phyloP scores from a whole-genome alignment of 2,797 vertebrate species.

The Xiphorhynchus erythropygius region DNA sequence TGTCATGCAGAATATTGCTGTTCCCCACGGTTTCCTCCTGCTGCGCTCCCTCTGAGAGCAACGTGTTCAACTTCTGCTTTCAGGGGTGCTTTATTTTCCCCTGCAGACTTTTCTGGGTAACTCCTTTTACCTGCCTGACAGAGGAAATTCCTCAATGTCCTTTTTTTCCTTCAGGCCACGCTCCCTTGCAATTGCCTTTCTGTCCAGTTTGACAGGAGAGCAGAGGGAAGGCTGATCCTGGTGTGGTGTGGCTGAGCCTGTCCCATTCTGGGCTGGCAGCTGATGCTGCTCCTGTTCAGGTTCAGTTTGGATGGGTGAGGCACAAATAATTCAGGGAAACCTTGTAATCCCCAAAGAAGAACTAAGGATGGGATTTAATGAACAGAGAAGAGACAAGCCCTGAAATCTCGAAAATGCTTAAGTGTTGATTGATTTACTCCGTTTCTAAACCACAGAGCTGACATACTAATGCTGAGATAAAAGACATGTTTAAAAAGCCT shows the following conservation, averaged over 20 bases:
- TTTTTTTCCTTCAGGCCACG: background rate
- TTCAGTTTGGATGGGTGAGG: background rate
- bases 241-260: background rate
- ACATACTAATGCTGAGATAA: background rate
- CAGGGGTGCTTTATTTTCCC: background rate
- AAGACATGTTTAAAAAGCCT: background rate
- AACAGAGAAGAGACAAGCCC: background rate
- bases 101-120: background rate
- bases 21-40: background rate
- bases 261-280: background rate
- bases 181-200: background rate
- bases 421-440: background rate
- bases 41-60: background rate
- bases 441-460: background rate
- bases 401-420: accelerated
- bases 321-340: background rate
- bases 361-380: background rate
- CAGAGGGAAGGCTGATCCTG: background rate
- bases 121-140: background rate
- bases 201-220: background rate
- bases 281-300: background rate
- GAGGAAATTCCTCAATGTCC: background rate
- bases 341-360: background rate
- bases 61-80: accelerated
- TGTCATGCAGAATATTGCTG: background rate